phyloP scores from a whole-genome alignment of 2,113 vertebrate species.

The Struthidea cinerea region DNA sequence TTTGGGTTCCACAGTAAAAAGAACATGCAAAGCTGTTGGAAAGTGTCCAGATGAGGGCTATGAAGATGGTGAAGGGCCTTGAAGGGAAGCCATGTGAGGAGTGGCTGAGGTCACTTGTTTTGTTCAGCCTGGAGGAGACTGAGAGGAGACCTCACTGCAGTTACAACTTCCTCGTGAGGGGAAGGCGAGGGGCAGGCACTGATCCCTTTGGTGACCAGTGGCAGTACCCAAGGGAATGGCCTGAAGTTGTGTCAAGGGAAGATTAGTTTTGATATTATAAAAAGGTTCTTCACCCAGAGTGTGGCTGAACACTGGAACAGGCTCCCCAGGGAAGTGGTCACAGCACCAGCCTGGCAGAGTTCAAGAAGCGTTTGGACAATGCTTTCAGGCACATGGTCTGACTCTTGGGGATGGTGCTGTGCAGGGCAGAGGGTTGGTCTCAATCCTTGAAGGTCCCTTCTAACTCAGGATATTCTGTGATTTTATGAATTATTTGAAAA shows the following conservation, averaged over 20 bases:
- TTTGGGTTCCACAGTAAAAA: neutral
- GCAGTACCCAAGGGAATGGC: too few species aligned
- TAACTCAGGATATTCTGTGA: neutral
- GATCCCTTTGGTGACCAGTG: neutral
- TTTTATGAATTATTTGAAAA: neutral
- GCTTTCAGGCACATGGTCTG: neutral
- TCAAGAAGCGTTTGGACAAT: neutral
- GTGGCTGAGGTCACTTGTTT: neutral
- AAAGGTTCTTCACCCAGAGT: neutral
- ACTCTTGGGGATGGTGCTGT: neutral
- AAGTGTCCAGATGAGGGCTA: neutral
- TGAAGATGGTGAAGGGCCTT: neutral
- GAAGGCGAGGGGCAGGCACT: neutral
- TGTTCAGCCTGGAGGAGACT: neutral
- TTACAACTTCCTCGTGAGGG: rapidly evolving
- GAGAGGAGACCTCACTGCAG: neutral
- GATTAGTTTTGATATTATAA: neutral
- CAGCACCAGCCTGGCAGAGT: neutral
- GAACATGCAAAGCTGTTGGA: neutral
- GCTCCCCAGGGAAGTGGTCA: neutral
- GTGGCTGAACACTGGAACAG: neutral
- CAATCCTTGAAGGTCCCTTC: neutral
- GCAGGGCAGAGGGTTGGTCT: neutral
- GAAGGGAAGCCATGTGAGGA: neutral
- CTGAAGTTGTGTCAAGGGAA: neutral